Percentiles rank a stretch among this genome's conserved stretches.
Evolutionary conservation across 2,113 vertebrate genomes (phyloP).

Genomic region (Rissa tridactyla): DNA sequence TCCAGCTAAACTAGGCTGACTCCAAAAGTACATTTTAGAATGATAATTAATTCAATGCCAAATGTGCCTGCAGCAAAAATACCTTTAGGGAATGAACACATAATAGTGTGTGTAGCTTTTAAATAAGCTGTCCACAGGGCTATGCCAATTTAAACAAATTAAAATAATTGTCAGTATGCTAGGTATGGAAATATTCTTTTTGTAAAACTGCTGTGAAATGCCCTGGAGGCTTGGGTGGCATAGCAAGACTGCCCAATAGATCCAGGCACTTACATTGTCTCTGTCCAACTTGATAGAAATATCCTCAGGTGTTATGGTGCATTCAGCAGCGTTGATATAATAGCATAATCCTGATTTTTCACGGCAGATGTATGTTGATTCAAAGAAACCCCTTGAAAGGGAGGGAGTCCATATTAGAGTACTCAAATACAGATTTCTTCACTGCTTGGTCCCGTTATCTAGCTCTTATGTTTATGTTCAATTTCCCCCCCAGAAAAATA

Average conservation of each 20-base stretch:
- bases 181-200: conserved; percentile 56
- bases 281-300: conserved; percentile 5
- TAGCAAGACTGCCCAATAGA: background rate
- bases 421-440: background rate
- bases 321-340: background rate
- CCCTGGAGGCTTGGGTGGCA: conserved; percentile 28
- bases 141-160: conserved; percentile 65
- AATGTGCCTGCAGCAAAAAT: conserved; percentile 65
- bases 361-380: background rate
- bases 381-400: background rate
- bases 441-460: background rate
- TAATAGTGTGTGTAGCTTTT: conserved; percentile 60
- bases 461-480: background rate
- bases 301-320: background rate
- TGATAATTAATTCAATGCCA: conserved; percentile 65
- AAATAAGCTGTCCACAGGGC: conserved; percentile 62
- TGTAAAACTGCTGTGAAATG: conserved; percentile 35
- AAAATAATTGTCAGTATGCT: conserved; percentile 64
- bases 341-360: background rate
- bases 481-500: background rate
- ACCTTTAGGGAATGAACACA: conserved; percentile 66
- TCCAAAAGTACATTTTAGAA: conserved; percentile 54
- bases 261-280: background rate
- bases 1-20: conserved; percentile 43
- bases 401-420: background rate